Conservation (phyloP, 1,140 invertebrate species). For the Dinoponera quadriceps region DNA sequence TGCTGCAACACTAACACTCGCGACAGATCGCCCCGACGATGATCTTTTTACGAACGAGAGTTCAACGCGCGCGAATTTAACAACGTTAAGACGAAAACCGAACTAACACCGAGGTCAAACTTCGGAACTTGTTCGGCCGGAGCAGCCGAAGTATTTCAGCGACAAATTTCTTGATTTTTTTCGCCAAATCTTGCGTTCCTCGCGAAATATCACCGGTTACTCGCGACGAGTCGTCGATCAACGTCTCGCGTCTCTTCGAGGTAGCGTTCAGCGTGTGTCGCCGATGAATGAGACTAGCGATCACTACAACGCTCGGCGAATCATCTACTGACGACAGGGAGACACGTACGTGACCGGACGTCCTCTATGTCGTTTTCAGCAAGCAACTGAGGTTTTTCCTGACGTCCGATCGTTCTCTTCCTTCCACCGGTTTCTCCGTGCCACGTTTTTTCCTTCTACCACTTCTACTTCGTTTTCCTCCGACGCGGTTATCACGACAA, state of each 20-base stretch:
- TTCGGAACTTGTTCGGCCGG: background rate
- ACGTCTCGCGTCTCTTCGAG: background rate
- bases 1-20: conserved; percentile 35
- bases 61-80: conserved; percentile 10
- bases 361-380: conserved; percentile 18
- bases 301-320: background rate
- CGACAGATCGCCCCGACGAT: conserved; percentile 15
- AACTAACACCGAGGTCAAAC: background rate
- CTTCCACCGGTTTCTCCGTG: background rate
- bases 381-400: conserved; percentile 33
- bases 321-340: background rate
- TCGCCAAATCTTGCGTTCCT: no score
- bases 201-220: background rate
- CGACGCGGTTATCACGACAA: conserved; percentile 7
- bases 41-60: background rate
- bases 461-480: conserved; percentile 21
- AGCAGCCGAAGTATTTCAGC: no score
- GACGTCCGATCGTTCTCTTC: conserved; percentile 3
- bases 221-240: background rate
- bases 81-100: conserved; percentile 5
- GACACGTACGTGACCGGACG: conserved; percentile 26
- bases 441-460: conserved; percentile 39
- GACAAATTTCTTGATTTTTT: no score
- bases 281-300: conserved; percentile 26
- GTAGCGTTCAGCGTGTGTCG: background rate